Evolutionary conservation across 2,113 vertebrate genomes (phyloP), one percentile per base, ranked within the genome.

Genomic region (Tetraodon nigroviridis): DNA sequence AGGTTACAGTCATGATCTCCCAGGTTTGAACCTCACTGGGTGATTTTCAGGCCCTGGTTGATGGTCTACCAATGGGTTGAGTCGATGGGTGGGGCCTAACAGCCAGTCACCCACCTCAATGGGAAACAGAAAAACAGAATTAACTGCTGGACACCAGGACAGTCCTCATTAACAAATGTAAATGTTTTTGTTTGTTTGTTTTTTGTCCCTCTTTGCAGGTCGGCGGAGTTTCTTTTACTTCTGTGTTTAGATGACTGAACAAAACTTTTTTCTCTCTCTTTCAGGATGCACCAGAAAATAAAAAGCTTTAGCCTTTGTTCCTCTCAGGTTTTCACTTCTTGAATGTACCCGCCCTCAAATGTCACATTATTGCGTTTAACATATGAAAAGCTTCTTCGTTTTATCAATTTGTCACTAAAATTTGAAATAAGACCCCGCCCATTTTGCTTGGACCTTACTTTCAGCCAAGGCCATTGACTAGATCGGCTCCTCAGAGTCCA

Each of bases 351-450:
- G 32, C 32, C 32, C 42, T n/a, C 18, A 45, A 51, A 24, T 20
- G 63, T 32, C 46, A 53, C 17, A 27, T 13, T 1, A 8, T 71
- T 45, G 47, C 6, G 40, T 48, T 46, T 52, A 37, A 11, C 7
- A 37, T 37, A 1, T 37, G 8, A 37, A 8, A 37, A 1, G 6
- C 32, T 11, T 10, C 32, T 11, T 37, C 32, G 32, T 37, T 37
- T 37, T 8, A 37, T 37, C 32, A 37, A 37, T 37, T 37, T 11
- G 32, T 12, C 10, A 73, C 60, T 32, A 52, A 66, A 41, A 27
- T 53, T 68, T 71, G 71, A 40, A 42, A 3, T 73, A 76, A 85
- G 86, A 61, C 79, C 62, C 42, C 12, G 20, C 55, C 75, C 66
- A 65, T 11, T 58, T 50, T 60, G 58, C 53, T 40, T 49, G 54